A percentile compares a stretch with the other conserved stretches of the same genome.
Evolutionary conservation across 2,797 vertebrate species (phyloP).

Genomic region (Tragopan temminckii): DNA sequence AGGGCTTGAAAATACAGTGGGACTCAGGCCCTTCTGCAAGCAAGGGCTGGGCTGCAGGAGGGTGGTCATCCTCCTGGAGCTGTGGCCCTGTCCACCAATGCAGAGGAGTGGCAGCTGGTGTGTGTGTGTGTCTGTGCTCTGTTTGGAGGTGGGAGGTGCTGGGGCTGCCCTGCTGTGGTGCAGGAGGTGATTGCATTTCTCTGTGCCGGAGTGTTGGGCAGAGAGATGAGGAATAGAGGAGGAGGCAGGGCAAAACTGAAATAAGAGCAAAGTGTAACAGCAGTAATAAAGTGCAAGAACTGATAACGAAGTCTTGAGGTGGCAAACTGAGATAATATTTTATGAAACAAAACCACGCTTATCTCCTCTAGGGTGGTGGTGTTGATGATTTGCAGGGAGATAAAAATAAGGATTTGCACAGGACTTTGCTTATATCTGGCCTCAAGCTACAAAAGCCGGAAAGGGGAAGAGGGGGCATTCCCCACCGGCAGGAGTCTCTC

Average conservation of each 20-base stretch:
- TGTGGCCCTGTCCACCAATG: not conserved
- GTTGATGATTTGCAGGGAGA: not conserved
- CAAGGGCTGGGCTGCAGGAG: not conserved
- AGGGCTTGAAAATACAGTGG: not conserved
- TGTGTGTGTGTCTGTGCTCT: not conserved
- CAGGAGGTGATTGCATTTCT: not conserved
- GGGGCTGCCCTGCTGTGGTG: not conserved
- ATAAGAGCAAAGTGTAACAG: not conserved
- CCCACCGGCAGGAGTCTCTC: not conserved
- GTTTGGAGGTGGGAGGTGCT: not conserved
- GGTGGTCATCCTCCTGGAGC: not conserved
- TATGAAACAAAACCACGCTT: not conserved
- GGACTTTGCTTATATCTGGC: not conserved
- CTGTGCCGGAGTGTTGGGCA: not conserved
- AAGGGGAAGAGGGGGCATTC: not conserved
- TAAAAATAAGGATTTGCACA: conserved; percentile 15
- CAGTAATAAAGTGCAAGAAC: not conserved
- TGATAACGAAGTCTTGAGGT: not conserved
- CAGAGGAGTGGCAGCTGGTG: not conserved
- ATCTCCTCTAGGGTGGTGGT: not conserved
- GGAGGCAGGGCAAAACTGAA: not conserved
- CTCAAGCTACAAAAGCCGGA: not conserved
- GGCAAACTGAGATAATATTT: conserved; percentile 10
- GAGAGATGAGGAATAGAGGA: not conserved
- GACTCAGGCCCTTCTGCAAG: not conserved